Percentiles rank a stretch among this genome's conserved stretches.
Conservation (phyloP, 2,797 vertebrate species). For the Sebastolobus alascanus region DNA sequence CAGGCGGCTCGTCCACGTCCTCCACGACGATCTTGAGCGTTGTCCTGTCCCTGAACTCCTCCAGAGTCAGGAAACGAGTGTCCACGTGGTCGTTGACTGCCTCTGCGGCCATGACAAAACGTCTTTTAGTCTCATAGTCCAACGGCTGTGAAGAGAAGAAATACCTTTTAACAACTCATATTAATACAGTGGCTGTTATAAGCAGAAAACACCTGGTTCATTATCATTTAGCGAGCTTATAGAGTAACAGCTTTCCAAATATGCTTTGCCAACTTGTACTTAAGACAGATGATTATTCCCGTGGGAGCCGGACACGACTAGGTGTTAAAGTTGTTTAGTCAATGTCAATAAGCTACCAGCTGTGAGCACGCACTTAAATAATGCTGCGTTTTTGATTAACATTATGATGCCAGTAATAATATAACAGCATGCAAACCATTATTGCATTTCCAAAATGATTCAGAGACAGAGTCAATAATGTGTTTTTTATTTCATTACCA, state of each 20-base stretch:
- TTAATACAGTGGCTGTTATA: neutral
- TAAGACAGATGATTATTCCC: conserved; percentile 24
- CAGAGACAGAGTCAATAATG: conserved; percentile 42
- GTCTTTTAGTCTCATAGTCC: conserved; percentile 90
- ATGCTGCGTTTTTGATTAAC: conserved; percentile 56
- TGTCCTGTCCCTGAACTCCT: conserved; percentile 86
- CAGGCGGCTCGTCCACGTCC: conserved; percentile 94
- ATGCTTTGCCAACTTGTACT: conserved; percentile 13
- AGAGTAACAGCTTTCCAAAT: conserved; percentile 32
- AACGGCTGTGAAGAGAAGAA: conserved; percentile 82
- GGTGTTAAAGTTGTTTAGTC: conserved; percentile 51
- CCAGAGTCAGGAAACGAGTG: conserved; percentile 79
- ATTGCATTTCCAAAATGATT: conserved; percentile 50
- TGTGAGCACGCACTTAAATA: conserved; percentile 62
- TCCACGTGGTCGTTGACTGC: conserved; percentile 88
- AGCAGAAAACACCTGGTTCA: conserved; percentile 14
- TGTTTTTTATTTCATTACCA: conserved; percentile 54
- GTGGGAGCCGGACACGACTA: conserved; percentile 27
- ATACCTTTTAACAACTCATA: neutral
- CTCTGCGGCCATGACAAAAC: conserved; percentile 87
- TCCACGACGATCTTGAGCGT: conserved; percentile 89
- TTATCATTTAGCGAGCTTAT: conserved; percentile 1
- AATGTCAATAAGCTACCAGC: conserved; percentile 67
- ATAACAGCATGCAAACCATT: conserved; percentile 72
- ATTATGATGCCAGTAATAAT: conserved; percentile 60